Evolutionary conservation across 92 coral and sea anemone genomes (phyloP).

Genomic region (Zoanthus solanderi): DNA sequence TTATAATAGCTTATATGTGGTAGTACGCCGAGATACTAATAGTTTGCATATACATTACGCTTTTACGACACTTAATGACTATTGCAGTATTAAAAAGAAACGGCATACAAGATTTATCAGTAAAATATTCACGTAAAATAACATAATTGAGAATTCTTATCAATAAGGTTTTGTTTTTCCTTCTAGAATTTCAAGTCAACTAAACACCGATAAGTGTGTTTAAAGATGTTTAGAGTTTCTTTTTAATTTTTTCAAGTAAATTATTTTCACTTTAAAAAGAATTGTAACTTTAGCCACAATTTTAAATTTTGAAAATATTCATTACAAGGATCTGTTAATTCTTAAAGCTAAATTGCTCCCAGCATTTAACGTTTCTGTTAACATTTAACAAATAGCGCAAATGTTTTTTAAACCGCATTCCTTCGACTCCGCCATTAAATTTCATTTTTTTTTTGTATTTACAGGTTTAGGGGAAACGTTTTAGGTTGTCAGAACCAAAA

Average conservation of each 20-base stretch:
- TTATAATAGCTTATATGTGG: neutral
- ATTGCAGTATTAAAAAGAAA: neutral
- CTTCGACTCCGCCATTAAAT: neutral
- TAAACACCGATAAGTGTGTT: neutral
- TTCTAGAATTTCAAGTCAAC: neutral
- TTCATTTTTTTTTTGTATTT: neutral
- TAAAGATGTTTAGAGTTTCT: neutral
- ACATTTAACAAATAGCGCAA: slow-evolving; percentile 19
- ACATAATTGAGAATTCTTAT: neutral
- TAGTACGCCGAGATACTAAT: neutral
- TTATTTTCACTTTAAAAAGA: neutral
- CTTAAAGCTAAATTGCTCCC: slow-evolving; percentile 25
- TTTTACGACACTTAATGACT: neutral
- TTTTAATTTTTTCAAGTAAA: neutral
- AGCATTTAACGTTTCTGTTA: slow-evolving; percentile 29
- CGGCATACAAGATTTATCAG: neutral
- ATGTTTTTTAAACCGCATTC: slow-evolving; percentile 16
- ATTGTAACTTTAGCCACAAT: neutral
- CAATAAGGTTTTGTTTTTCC: neutral
- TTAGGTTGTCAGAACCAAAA: neutral
- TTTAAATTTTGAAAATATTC: neutral
- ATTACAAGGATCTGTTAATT: neutral
- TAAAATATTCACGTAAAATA: neutral
- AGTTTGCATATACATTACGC: neutral
- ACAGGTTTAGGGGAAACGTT: slow-evolving; percentile 3